Conservation (phyloP, 2,113 vertebrate genomes). For the Gymnarchus niloticus region DNA sequence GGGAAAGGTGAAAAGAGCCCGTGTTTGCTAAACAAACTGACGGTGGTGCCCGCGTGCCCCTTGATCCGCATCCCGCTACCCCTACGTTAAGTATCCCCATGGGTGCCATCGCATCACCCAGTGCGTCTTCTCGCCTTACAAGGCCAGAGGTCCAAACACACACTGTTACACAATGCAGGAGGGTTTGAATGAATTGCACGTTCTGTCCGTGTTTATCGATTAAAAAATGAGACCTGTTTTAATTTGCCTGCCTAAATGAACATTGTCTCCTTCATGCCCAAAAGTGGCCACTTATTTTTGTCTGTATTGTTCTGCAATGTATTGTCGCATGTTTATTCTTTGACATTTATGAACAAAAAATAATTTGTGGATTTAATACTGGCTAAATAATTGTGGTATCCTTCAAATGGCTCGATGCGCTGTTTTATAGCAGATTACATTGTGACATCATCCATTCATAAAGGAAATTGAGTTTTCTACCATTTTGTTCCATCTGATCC, state of each 20-base stretch:
- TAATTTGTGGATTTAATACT: constrained; percentile 3
- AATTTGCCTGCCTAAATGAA: not conserved
- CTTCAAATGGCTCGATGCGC: not conserved
- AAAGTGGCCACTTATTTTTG: not conserved
- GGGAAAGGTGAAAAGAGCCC: not conserved
- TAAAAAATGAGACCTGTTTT: not conserved
- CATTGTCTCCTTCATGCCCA: not conserved
- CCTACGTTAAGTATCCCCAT: not conserved
- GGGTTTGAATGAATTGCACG: not conserved
- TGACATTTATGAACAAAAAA: not conserved
- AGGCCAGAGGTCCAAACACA: not conserved
- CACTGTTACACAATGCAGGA: not conserved
- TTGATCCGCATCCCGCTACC: not conserved
- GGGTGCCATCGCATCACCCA: no score
- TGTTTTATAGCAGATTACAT: not conserved
- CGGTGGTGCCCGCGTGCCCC: not conserved
- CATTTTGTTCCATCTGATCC: not conserved
- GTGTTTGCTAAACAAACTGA: no score
- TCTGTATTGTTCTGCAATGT: not conserved
- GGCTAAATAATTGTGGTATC: not conserved
- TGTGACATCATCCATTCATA: not conserved
- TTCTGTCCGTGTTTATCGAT: not conserved
- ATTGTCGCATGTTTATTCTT: not conserved
- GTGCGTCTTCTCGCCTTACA: no score
- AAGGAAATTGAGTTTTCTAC: not conserved